A percentile compares a stretch with the other conserved stretches of the same genome.
Evolutionary conservation across 2,113 vertebrate genomes (phyloP).

Genomic region (Callocephalon fimbriatum): DNA sequence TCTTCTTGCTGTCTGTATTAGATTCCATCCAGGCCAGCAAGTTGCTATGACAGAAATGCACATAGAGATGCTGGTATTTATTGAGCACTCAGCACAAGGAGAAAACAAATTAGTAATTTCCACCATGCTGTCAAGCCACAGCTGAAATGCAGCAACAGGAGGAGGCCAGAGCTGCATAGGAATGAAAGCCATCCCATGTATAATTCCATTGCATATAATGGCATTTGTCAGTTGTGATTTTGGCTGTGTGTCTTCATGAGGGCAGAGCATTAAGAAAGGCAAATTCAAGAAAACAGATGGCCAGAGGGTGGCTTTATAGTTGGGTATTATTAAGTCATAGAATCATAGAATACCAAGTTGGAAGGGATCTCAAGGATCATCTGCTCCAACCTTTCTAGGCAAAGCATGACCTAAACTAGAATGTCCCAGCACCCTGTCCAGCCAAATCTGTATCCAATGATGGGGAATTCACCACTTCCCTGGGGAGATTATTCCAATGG

Average conservation of each 20-base stretch:
- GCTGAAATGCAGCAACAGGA: slow-evolving; percentile 2
- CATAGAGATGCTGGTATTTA: slow-evolving; percentile 48
- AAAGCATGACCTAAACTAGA: background rate
- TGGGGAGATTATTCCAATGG: background rate
- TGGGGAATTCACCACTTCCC: background rate
- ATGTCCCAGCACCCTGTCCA: background rate
- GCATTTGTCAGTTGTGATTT: background rate
- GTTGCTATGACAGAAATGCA: background rate
- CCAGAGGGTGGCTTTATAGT: background rate
- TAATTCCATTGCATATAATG: background rate
- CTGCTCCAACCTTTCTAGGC: background rate
- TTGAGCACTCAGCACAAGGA: slow-evolving; percentile 53
- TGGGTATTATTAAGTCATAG: background rate
- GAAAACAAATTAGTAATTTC: slow-evolving; percentile 61
- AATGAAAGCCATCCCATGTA: background rate
- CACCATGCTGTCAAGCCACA: slow-evolving; percentile 27
- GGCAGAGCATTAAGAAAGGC: background rate
- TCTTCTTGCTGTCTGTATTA: slow-evolving; percentile 49
- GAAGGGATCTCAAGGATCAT: background rate
- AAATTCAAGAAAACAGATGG: background rate
- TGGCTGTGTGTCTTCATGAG: background rate
- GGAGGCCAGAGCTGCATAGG: background rate
- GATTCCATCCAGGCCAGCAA: slow-evolving; percentile 17
- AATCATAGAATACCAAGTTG: background rate
- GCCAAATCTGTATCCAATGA: background rate